Evolutionary conservation across 1,140 invertebrate species (phyloP).

Genomic region (Hermatobates lingyangjiaoensis): DNA sequence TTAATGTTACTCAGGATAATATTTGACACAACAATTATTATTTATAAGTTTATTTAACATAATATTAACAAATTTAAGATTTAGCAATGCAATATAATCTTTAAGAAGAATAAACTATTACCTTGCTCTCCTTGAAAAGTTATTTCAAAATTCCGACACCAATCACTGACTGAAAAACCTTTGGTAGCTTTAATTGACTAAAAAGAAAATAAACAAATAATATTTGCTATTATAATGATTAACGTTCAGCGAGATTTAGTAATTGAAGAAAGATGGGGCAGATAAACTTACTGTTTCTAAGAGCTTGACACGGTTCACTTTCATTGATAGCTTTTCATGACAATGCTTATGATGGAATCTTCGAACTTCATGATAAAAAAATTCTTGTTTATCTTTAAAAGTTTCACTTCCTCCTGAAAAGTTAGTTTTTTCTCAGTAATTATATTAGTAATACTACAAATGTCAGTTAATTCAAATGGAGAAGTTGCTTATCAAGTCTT

Average conservation of each 20-base stretch:
- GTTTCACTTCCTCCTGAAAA: slow-evolving; percentile 66
- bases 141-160: slow-evolving; percentile 86
- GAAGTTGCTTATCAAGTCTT: too few relatives aligned
- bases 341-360: slow-evolving; percentile 67
- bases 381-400: slow-evolving; percentile 87
- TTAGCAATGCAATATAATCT: too few relatives aligned
- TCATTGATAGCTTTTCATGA: slow-evolving; percentile 65
- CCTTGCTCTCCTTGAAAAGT: slow-evolving; percentile 80
- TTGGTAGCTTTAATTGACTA: slow-evolving; percentile 69
- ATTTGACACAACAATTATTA: too few relatives aligned
- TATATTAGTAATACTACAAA: too few relatives aligned
- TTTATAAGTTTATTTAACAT: too few relatives aligned
- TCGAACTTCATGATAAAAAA: slow-evolving; percentile 82
- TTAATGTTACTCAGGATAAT: too few relatives aligned
- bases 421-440: too few relatives aligned
- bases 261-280: too few relatives aligned
- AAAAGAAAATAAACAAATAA: slow-evolving; percentile 15
- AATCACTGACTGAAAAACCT: slow-evolving; percentile 58
- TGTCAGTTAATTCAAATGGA: too few relatives aligned
- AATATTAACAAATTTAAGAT: too few relatives aligned
- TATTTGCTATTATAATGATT: too few relatives aligned
- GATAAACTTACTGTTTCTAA: slow-evolving; percentile 49
- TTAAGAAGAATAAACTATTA: slow-evolving; percentile 25
- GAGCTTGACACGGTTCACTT: slow-evolving; percentile 59
- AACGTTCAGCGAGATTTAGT: too few relatives aligned